Evolutionary conservation across 1,140 invertebrate species (phyloP).

Genomic region (Ptiloglossa arizonensis): DNA sequence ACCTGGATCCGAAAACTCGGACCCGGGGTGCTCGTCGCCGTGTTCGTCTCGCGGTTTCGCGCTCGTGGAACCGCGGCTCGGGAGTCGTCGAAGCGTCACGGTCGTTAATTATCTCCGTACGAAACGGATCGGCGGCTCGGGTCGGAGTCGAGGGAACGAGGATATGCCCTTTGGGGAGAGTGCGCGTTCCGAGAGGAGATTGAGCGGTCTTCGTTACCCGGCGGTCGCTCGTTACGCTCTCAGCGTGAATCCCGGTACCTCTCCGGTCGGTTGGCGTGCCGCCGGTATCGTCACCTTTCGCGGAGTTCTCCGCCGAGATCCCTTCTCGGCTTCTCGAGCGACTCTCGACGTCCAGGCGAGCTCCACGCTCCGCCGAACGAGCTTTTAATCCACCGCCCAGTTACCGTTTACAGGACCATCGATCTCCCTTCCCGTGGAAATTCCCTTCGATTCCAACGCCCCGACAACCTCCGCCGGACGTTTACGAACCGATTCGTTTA

Average conservation of each 20-base stretch:
- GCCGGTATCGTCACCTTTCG: slow-evolving; percentile 43
- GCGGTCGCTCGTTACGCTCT: slow-evolving; percentile 72
- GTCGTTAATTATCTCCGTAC: slow-evolving; percentile 71
- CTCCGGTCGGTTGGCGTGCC: neutral
- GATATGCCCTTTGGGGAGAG: slow-evolving; percentile 58
- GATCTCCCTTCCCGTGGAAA: slow-evolving; percentile 6
- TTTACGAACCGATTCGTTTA: too few species aligned
- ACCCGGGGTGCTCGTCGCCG: too few species aligned
- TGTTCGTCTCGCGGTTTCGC: neutral
- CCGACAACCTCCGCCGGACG: too few species aligned
- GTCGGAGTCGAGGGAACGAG: slow-evolving; percentile 51
- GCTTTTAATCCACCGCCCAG: slow-evolving; percentile 22
- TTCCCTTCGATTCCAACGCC: too few species aligned
- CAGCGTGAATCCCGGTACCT: slow-evolving; percentile 67
- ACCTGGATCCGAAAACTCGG: slow-evolving; percentile 36
- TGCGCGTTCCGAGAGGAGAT: slow-evolving; percentile 60
- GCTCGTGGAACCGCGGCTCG: neutral
- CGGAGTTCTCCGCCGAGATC: neutral
- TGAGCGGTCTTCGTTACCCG: slow-evolving; percentile 75
- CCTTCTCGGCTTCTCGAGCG: neutral
- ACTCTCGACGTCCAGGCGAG: neutral
- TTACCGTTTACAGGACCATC: neutral
- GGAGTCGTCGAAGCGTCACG: slow-evolving; percentile 66
- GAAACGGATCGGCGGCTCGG: slow-evolving; percentile 65
- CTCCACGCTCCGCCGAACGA: slow-evolving; percentile 1